A percentile compares a stretch with the other conserved stretches of the same genome.
phyloP scores from a whole-genome alignment of 2,113 vertebrate species.

The Casuarius casuarius region DNA sequence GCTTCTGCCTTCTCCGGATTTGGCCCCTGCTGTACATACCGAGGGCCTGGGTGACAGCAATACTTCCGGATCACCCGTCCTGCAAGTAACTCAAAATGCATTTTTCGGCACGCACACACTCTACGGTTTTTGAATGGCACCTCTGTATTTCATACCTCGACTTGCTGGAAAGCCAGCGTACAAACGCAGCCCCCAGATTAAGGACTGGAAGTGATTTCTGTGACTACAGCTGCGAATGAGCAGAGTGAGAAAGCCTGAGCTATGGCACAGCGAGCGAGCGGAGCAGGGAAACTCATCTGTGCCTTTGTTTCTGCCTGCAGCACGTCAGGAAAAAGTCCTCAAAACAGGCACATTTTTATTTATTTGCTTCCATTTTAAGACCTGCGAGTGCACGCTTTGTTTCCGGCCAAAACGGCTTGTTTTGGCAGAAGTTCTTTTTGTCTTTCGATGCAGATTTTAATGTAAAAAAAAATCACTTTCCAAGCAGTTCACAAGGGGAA shows the following conservation, averaged over 20 bases:
- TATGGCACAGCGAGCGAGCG: accelerated
- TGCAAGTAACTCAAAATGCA: neutral
- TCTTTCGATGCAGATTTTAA: slow-evolving; percentile 55
- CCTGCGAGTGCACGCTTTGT: neutral
- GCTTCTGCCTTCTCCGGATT: neutral
- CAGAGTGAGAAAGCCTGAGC: neutral
- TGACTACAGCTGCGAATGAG: neutral
- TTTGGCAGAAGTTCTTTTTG: slow-evolving; percentile 52
- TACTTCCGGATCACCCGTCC: neutral
- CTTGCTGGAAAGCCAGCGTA: neutral
- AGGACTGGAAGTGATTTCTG: neutral
- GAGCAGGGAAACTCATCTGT: neutral
- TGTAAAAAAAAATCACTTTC: slow-evolving; percentile 43
- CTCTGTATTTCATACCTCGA: neutral
- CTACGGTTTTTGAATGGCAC: neutral
- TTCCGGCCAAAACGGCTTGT: neutral
- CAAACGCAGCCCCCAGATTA: neutral
- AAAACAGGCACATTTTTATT: neutral
- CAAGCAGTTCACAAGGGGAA: slow-evolving; percentile 52
- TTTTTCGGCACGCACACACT: neutral
- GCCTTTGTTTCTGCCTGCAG: neutral
- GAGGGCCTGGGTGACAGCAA: neutral
- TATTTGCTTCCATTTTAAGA: slow-evolving; percentile 31
- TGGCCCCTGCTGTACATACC: neutral
- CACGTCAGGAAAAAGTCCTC: neutral